Percentiles rank a stretch among this genome's conserved stretches.
These are phyloP conservation scores for Allolobophora icterica DNA, from an alignment of 2,888 invertebrate genomes.

Conservation along the genomic window DNA sequence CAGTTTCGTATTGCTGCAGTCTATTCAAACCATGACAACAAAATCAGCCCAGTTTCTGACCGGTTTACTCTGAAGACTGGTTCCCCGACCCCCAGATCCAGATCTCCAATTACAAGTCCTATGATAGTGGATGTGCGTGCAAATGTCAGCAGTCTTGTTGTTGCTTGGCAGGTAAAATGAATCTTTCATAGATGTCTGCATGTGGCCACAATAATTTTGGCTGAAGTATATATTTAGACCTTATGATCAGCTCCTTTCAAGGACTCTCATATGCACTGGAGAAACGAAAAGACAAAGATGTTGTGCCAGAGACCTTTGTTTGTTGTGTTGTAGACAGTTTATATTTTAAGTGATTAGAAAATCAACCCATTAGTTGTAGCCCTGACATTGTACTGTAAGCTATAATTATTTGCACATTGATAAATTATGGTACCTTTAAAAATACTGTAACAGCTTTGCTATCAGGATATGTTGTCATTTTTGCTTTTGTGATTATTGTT, in stretches of 20 bases:
- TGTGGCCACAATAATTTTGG: neutral
- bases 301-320: neutral
- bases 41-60: slow-evolving; percentile 72
- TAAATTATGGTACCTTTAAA: too few relatives aligned
- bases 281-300: neutral
- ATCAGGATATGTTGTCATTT: neutral
- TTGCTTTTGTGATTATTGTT: neutral
- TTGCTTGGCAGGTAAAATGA: slow-evolving; percentile 58
- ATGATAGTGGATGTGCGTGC: slow-evolving; percentile 62
- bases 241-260: neutral
- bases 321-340: neutral
- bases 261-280: neutral
- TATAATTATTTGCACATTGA: neutral
- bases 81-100: slow-evolving; percentile 72
- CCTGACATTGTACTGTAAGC: neutral
- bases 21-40: slow-evolving; percentile 90
- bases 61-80: slow-evolving; percentile 58
- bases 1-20: slow-evolving; percentile 88
- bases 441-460: neutral
- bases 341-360: neutral
- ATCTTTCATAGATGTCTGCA: neutral
- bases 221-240: neutral
- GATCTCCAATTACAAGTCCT: slow-evolving; percentile 78
- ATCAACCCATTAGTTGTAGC: neutral
- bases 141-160: slow-evolving; percentile 52